Evolutionary conservation across 2,797 vertebrate genomes (phyloP).

Genomic region (Erpetoichthys calabaricus): DNA sequence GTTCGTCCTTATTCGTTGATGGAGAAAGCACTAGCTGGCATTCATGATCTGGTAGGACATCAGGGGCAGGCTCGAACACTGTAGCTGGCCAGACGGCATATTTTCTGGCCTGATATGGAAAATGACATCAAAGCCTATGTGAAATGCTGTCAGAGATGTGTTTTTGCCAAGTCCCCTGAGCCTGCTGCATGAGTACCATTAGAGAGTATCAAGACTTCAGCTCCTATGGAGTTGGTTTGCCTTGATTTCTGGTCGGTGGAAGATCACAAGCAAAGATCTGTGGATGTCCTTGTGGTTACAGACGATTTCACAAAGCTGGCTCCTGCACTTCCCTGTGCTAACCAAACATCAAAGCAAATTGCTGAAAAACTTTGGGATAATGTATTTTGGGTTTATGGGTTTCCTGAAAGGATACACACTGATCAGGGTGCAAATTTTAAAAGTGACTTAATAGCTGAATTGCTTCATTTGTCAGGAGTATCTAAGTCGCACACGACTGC

Average conservation of each 20-base stretch:
- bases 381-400: conserved; percentile 17
- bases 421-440: conserved; percentile 15
- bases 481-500: conserved; percentile 7
- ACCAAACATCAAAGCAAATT: conserved; percentile 7
- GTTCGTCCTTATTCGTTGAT: no score
- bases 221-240: conserved; percentile 7
- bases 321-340: conserved; percentile 5
- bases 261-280: neutral
- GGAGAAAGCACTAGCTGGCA: no score
- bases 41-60: no score
- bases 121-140: no score
- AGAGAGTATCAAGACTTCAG: conserved; percentile 7
- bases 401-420: conserved; percentile 12
- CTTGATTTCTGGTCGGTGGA: conserved; percentile 8
- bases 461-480: conserved; percentile 11
- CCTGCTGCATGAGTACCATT: conserved; percentile 1
- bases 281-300: conserved; percentile 4
- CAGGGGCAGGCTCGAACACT: no score
- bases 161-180: neutral
- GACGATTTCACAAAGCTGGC: conserved; percentile 10
- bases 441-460: conserved; percentile 10
- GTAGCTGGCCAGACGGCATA: no score
- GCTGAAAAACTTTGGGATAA: conserved; percentile 4
- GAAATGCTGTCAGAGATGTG: no score
- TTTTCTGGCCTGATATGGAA: no score